Base-by-base conservation (phyloP, 2,113 vertebrate genomes). In the Okapia johnstoni region DNA sequence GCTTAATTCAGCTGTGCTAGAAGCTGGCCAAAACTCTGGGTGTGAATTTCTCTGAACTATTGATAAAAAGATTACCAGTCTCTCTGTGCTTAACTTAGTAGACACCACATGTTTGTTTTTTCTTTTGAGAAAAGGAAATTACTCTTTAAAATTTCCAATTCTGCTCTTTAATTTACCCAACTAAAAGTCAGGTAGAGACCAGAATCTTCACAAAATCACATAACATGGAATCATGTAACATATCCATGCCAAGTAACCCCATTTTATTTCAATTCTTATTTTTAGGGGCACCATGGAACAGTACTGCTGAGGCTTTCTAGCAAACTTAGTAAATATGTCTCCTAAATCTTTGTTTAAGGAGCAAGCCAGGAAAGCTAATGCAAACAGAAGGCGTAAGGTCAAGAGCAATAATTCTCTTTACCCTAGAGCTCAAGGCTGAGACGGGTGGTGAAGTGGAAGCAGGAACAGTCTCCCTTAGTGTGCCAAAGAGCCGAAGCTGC, bases 1-100 rank as follows among this genome's bases (percentile, higher is more conserved):
- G 88, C 76, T 96, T 96, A 73, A 90, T 93, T 97, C 97, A 98
- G 98, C 94, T 94, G 97, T 96, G 55, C 16, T n/a, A 54, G 63
- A 76, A 25, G 83, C 63, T 87, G 43, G n/a, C 26, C 81, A 61
- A 87, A 96, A 94, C 16, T 52, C n/a, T 80, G 97, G 97, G 97
- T 97, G 97, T 97, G 94, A 94, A 88, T 95, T 95, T 96, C 87
- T 95, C 92, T 80, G 83, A 70, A 96, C 77, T 86, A 95, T 90
- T 96, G 98, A 97, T 97, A 98, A 92, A 7, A 92, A 43, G 60
- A 84, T 94, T 94, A 93, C 66, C 87, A 54, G 79, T 89, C 36
- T 96, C 79, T 92, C 40, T 19, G 11, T 96, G 46, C 30, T 66
- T 83, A 96, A 94, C 43, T 97, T 93, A 90, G 40, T 85, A 86